Base-by-base conservation (phyloP, 2,113 vertebrate species). In the Poeciliopsis turrubarensis region DNA sequence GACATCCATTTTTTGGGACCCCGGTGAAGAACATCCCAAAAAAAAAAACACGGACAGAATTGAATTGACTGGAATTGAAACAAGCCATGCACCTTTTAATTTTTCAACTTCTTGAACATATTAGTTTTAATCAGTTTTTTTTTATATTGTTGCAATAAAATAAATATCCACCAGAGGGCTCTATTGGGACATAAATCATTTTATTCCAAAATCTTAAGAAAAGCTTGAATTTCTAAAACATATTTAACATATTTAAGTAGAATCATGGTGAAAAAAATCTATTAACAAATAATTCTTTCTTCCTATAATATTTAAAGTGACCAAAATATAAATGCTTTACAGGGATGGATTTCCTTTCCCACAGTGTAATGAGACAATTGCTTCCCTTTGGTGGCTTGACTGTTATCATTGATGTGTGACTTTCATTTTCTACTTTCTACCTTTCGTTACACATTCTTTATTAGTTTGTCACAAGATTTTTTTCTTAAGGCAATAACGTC, bases 131-230 rank as follows among this genome's bases (percentile, higher is more conserved):
- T 5, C 65, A 29, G 2, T 29, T 26, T 9, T 29, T 9, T 29
- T 6, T 9, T 12, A 6, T 25, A 30, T 7, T 34, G 15, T 7
- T 86, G 80, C 61, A 77, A 41, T 68, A 25, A 37, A 25, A 25
- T 0, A 39, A 54, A 32, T 26, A 2, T 54, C 74, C 90, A 88
- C 82, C 72, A 84, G 86, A 81, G 86, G 75, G 89, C 0, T 73
- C 31, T 29, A 70, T 41, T 12, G 54, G 25, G 22, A 67, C 25
- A 71, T 34, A 62, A 25, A 51, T 3, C 13, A 17, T 27, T 25
- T 66, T 41, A 6, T 37, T 65, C 32, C 64, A 13, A 39, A 57
- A 9, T 57, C 51, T n/a, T 57, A 57, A 57, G 22, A 57, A 25
- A 57, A n/a, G 3, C 25, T n/a, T 57, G 10, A 11, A n/a, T 57